Evolutionary conservation across 2,797 vertebrate genomes (phyloP).

Genomic region (Orestias chungarensis): DNA sequence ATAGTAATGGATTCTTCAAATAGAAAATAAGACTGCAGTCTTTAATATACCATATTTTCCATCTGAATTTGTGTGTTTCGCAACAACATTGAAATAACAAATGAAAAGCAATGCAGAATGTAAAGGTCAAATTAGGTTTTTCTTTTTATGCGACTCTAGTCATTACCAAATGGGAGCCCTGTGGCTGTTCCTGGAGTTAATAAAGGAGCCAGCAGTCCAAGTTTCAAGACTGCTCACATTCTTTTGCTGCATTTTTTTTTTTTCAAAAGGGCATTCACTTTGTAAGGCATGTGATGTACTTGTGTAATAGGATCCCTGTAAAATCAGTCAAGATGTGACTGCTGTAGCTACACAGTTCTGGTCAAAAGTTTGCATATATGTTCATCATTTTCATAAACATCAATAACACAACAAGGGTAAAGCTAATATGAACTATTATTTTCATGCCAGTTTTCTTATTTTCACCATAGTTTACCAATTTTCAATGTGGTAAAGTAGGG

Average conservation of each 20-base stretch:
- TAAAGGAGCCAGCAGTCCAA: conserved; percentile 45
- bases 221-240: conserved; percentile 50
- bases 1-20: conserved; percentile 2
- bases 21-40: background rate
- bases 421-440: background rate
- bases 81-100: background rate
- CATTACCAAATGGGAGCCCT: conserved; percentile 51
- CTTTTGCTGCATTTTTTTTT: conserved; percentile 39
- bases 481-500: background rate
- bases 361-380: background rate
- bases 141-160: conserved; percentile 28
- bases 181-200: conserved; percentile 42
- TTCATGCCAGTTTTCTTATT: background rate
- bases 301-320: conserved; percentile 24
- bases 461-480: background rate
- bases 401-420: background rate
- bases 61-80: conserved; percentile 18
- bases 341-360: background rate
- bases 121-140: conserved; percentile 51
- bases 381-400: background rate
- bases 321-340: conserved; percentile 13
- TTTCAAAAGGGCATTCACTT: conserved; percentile 57
- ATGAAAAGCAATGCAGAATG: conserved; percentile 30
- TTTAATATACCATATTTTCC: background rate
- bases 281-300: conserved; percentile 16